These are phyloP conservation scores for Stenurella melanura DNA, from an alignment of 2,888 invertebrate genomes.

Conservation along the genomic window DNA sequence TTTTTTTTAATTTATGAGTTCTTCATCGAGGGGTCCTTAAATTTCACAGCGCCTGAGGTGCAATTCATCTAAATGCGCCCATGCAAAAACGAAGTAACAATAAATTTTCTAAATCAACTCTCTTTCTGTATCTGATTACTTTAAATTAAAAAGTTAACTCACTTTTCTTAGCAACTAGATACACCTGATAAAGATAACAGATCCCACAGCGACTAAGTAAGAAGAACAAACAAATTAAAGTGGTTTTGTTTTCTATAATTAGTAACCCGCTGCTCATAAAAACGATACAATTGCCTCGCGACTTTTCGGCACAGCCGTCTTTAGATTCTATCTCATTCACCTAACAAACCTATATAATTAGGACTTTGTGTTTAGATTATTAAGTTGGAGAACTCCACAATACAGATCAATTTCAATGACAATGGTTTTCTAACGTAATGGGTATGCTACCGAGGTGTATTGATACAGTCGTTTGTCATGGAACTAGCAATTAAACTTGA, in stretches of 20 bases:
- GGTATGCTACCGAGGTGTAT: slow-evolving; percentile 55
- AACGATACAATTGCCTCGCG: slow-evolving; percentile 31
- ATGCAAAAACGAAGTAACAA: too few species aligned
- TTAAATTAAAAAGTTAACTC: not conserved
- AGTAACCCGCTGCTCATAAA: slow-evolving; percentile 40
- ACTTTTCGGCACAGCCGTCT: slow-evolving; percentile 34
- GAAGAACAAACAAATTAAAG: slow-evolving; percentile 38
- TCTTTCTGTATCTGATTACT: not conserved
- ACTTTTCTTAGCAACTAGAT: slow-evolving; percentile 21
- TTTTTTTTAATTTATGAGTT: too few species aligned
- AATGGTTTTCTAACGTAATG: slow-evolving; percentile 57
- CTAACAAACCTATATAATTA: slow-evolving; percentile 57
- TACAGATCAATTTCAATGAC: slow-evolving; percentile 56
- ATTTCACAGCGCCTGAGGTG: too few species aligned
- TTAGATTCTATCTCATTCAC: slow-evolving; percentile 50
- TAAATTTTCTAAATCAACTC: too few species aligned
- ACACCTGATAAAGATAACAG: slow-evolving; percentile 20
- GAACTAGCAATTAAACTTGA: slow-evolving; percentile 54
- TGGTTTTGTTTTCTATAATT: slow-evolving; percentile 39
- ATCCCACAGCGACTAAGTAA: slow-evolving; percentile 9
- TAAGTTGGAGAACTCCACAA: slow-evolving; percentile 48
- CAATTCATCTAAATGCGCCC: too few species aligned
- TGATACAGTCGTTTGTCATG: slow-evolving; percentile 56
- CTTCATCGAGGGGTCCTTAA: too few species aligned
- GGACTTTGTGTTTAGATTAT: slow-evolving; percentile 53